phyloP scores from a whole-genome alignment of 2,113 vertebrate genomes.

The Phaetusa simplex region DNA sequence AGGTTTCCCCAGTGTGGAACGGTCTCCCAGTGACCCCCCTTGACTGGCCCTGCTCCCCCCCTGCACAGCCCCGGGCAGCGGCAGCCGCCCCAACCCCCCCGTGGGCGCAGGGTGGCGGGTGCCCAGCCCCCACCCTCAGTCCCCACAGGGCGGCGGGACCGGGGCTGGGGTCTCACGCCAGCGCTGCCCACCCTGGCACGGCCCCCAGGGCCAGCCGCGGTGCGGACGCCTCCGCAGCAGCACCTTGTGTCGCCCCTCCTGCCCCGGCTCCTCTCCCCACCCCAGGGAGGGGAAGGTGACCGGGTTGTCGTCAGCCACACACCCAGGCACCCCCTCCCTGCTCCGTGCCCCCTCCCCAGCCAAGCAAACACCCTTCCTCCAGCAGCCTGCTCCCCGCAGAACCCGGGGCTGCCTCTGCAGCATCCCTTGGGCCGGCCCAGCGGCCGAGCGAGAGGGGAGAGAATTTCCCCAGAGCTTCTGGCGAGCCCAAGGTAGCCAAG shows the following conservation, averaged over 20 bases:
- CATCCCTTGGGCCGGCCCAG: not conserved
- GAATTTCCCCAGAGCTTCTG: not conserved
- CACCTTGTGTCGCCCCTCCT: not conserved
- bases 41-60: too few species aligned
- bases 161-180: not conserved
- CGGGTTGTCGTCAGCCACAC: not conserved
- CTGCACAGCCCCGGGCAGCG: not conserved
- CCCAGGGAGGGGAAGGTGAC: not conserved
- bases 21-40: too few species aligned
- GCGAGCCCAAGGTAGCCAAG: not conserved
- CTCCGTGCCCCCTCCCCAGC: not conserved
- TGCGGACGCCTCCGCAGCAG: not conserved
- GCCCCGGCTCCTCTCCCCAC: not conserved
- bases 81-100: not conserved
- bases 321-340: not conserved
- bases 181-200: not conserved
- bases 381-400: not conserved
- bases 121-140: too few species aligned
- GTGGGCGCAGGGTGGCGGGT: accelerated
- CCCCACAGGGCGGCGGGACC: not conserved
- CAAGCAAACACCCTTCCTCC: not conserved
- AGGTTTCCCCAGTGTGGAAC: not conserved
- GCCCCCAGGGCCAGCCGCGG: not conserved
- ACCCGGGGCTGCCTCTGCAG: not conserved
- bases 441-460: not conserved